Percentiles rank a stretch among this genome's conserved stretches.
Evolutionary conservation across 2,797 vertebrate species (phyloP).

Genomic region (Synaphobranchus kaupii): DNA sequence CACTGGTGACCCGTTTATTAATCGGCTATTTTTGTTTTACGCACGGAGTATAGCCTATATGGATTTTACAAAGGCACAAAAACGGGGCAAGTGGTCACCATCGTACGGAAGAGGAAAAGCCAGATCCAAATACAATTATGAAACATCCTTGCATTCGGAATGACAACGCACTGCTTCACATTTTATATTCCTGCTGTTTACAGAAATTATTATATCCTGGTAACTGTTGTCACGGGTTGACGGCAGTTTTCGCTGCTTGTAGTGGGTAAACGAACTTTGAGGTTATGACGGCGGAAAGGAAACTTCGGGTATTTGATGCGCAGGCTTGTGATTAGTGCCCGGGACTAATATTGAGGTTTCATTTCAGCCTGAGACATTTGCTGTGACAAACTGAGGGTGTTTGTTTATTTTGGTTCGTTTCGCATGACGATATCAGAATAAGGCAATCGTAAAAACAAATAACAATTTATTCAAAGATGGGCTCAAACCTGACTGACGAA

Average conservation of each 20-base stretch:
- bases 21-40: constrained; percentile 7
- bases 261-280: not conserved
- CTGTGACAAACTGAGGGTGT: constrained; percentile 4
- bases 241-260: not conserved
- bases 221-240: not conserved
- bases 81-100: not conserved
- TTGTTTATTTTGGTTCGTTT: not conserved
- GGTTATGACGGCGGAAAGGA: not conserved
- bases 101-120: not conserved
- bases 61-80: not conserved
- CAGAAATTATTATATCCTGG: not conserved
- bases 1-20: not conserved
- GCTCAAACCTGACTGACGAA: not conserved
- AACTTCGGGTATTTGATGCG: not conserved
- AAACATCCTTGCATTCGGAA: not conserved
- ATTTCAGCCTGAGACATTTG: constrained; percentile 22
- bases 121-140: not conserved
- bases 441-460: not conserved
- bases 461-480: not conserved
- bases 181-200: not conserved
- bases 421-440: constrained; percentile 4
- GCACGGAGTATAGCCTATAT: not conserved
- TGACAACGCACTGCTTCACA: not conserved
- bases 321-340: not conserved
- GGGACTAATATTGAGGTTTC: not conserved